phyloP scores from a whole-genome alignment of 2,888 invertebrate genomes.

The Orthonychiurus folsomi region DNA sequence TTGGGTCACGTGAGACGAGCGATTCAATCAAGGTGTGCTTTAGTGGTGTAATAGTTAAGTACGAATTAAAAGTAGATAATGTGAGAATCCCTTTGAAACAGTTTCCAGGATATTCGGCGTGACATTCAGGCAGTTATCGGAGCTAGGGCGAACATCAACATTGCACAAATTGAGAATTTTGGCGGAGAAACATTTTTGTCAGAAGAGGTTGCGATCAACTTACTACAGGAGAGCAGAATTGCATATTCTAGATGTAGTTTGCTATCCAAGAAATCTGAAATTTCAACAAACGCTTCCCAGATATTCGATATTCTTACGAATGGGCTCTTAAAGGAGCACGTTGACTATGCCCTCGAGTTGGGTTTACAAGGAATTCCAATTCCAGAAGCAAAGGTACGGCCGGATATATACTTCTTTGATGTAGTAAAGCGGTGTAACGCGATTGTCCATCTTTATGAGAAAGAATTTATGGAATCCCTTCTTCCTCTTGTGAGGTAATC shows the following conservation, averaged over 20 bases:
- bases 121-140: slow-evolving; percentile 91
- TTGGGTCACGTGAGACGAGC: slow-evolving; percentile 78
- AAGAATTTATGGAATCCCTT: slow-evolving; percentile 81
- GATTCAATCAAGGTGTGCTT: slow-evolving; percentile 34
- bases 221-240: slow-evolving; percentile 80
- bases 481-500: slow-evolving; percentile 76
- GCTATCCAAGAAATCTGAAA: slow-evolving; percentile 46
- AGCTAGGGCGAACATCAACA: slow-evolving; percentile 81
- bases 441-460: slow-evolving; percentile 84
- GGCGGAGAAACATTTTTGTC: slow-evolving; percentile 95
- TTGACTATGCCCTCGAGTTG: slow-evolving; percentile 91
- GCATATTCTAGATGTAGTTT: slow-evolving; percentile 81
- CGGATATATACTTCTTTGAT: slow-evolving; percentile 86
- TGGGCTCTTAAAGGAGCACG: slow-evolving; percentile 58
- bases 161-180: slow-evolving; percentile 88
- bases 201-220: slow-evolving; percentile 82
- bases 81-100: slow-evolving; percentile 41
- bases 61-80: neutral
- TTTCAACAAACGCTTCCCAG: slow-evolving; percentile 30
- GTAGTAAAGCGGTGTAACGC: slow-evolving; percentile 86
- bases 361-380: slow-evolving; percentile 82
- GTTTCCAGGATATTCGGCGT: slow-evolving; percentile 82
- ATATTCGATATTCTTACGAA: slow-evolving; percentile 38
- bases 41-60: neutral
- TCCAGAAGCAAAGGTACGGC: slow-evolving; percentile 78